Evolutionary conservation across 2,113 vertebrate species (phyloP).

Genomic region (Indicator maculatus): DNA sequence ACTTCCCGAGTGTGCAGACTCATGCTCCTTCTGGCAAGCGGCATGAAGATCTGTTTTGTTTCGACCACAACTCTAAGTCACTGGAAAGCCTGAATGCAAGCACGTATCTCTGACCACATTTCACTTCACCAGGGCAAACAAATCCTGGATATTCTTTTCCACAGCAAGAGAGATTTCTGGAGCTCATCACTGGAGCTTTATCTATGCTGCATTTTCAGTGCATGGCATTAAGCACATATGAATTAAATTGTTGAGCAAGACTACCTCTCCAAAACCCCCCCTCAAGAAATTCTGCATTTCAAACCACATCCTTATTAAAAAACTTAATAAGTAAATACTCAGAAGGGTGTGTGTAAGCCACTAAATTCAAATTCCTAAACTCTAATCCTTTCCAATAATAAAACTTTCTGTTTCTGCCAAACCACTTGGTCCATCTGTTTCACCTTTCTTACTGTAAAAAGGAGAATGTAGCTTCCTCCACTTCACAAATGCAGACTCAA

Average conservation of each 20-base stretch:
- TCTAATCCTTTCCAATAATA: constrained; percentile 56
- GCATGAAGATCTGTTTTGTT: background rate
- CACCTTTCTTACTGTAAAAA: constrained; percentile 20
- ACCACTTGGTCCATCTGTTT: constrained; percentile 55
- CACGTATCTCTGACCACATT: background rate
- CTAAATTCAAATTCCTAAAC: constrained; percentile 50
- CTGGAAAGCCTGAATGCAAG: background rate
- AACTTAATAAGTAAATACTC: constrained; percentile 54
- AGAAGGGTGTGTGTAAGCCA: constrained; percentile 53
- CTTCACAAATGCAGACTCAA: background rate
- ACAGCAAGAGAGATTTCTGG: background rate
- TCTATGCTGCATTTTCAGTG: background rate
- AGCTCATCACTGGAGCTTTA: background rate
- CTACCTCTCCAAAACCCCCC: background rate
- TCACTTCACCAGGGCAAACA: background rate
- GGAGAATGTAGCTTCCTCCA: background rate
- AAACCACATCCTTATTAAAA: constrained; percentile 67
- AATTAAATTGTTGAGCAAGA: constrained; percentile 14
- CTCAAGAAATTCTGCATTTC: constrained; percentile 19
- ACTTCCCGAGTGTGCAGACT: background rate
- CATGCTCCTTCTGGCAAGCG: rapidly evolving
- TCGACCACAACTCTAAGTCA: background rate
- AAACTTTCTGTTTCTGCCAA: constrained; percentile 58
- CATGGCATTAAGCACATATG: background rate
- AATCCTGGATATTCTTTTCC: background rate